Conservation (phyloP, 2,797 vertebrate genomes). For the Telmatherina bonti region DNA sequence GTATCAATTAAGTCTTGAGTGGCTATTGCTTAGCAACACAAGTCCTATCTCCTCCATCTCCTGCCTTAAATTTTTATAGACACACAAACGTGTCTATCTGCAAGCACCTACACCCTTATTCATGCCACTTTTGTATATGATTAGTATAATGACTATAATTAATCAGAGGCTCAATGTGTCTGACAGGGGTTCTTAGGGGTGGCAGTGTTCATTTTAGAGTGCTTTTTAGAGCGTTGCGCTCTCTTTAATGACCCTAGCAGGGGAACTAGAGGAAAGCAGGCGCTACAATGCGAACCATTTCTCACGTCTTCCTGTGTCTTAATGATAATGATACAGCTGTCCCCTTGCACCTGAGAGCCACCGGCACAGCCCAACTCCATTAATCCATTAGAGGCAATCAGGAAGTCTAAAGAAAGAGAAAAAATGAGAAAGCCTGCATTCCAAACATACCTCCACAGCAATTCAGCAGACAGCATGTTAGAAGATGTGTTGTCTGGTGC, state of each 20-base stretch:
- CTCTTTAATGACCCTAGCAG: constrained; percentile 64
- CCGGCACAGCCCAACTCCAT: constrained; percentile 47
- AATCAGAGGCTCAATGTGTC: constrained; percentile 62
- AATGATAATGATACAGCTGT: constrained; percentile 69
- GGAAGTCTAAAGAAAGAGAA: constrained; percentile 12
- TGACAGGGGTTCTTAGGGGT: constrained; percentile 35
- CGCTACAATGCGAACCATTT: constrained; percentile 54
- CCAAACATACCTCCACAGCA: constrained; percentile 13
- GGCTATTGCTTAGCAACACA: constrained; percentile 75
- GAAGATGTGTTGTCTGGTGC: constrained; percentile 22
- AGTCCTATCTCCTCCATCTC: constrained; percentile 34
- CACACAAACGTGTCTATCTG: constrained; percentile 33
- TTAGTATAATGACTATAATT: constrained; percentile 73
- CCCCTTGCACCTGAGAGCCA: constrained; percentile 52
- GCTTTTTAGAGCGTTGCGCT: constrained; percentile 52
- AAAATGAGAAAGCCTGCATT: constrained; percentile 7
- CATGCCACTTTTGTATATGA: constrained; percentile 59
- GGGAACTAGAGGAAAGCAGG: constrained; percentile 42
- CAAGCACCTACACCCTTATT: constrained; percentile 15
- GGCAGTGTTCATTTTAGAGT: constrained; percentile 48
- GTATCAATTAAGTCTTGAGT: constrained; percentile 61
- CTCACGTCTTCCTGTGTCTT: constrained; percentile 62
- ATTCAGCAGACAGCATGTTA: constrained; percentile 23
- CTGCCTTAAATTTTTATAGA: constrained; percentile 45
- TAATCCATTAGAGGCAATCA: constrained; percentile 58